Percentiles rank a stretch among this genome's conserved stretches.
These are phyloP conservation scores for Isichthys henryi DNA, from an alignment of 2,113 vertebrate species.

Conservation along the genomic window DNA sequence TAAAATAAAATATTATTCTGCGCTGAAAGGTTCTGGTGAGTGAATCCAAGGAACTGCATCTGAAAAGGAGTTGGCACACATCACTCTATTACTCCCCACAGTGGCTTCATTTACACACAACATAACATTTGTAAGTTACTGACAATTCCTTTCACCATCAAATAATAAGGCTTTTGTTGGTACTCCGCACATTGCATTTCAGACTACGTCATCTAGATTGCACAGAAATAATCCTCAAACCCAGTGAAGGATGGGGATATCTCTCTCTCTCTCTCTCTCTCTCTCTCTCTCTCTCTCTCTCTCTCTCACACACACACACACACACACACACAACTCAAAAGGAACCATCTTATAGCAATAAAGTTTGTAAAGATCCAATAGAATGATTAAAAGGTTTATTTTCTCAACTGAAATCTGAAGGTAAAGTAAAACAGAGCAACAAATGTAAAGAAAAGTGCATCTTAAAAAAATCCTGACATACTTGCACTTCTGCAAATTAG, in stretches of 20 bases:
- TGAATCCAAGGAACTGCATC: slow-evolving; percentile 16
- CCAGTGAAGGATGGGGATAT: neutral
- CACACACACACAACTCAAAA: neutral
- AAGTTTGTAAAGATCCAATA: neutral
- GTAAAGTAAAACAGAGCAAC: neutral
- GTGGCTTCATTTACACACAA: slow-evolving; percentile 41
- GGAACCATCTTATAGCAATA: neutral
- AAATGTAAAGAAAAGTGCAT: neutral
- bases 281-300: neutral
- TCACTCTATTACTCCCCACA: slow-evolving; percentile 31
- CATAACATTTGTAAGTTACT: slow-evolving; percentile 40
- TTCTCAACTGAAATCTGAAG: neutral
- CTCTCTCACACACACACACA: neutral
- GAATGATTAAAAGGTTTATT: neutral
- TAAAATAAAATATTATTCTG: slow-evolving; percentile 30
- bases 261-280: neutral
- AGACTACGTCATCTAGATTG: neutral
- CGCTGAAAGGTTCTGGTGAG: slow-evolving; percentile 33
- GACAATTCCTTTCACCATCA: slow-evolving; percentile 40
- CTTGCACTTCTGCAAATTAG: neutral
- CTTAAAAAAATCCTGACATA: neutral
- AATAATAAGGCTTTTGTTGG: slow-evolving; percentile 43
- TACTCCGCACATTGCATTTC: slow-evolving; percentile 6
- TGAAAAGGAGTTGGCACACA: slow-evolving; percentile 22
- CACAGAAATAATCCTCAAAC: neutral